Conservation (phyloP, 2,113 vertebrate species). For the Scophthalmus maximus region DNA sequence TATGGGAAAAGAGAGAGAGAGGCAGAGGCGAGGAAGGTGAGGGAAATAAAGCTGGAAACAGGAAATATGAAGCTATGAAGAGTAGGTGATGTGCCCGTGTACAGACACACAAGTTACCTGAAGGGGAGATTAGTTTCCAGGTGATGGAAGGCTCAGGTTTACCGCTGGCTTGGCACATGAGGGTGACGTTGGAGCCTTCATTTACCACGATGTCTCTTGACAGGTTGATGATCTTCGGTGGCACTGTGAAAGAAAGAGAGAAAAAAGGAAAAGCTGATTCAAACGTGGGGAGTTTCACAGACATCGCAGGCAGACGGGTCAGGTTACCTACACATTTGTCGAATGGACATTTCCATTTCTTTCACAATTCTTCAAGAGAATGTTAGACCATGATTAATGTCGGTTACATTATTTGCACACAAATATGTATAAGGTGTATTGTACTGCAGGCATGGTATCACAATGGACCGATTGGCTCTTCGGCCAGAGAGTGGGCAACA, state of each 20-base stretch:
- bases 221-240: conserved; percentile 84
- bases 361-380: no score
- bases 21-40: not conserved
- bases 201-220: conserved; percentile 82
- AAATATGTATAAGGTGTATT: not conserved
- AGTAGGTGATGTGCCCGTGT: not conserved
- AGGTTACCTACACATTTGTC: no score
- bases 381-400: no score
- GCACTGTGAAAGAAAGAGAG: conserved; percentile 71
- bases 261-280: not conserved
- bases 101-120: conserved; percentile 68
- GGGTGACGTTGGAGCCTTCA: conserved; percentile 84
- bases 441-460: not conserved
- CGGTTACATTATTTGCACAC: no score
- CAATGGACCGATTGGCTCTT: not conserved
- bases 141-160: conserved; percentile 84
- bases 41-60: not conserved
- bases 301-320: no score
- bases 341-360: no score
- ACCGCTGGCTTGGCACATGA: conserved; percentile 84
- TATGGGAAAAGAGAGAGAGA: conserved; percentile 1
- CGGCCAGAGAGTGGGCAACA: not conserved
- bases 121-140: conserved; percentile 81
- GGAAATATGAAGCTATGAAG: not conserved
- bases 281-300: not conserved